Evolutionary conservation across 2,113 vertebrate genomes (phyloP).

Genomic region (Dasyurus viverrinus): DNA sequence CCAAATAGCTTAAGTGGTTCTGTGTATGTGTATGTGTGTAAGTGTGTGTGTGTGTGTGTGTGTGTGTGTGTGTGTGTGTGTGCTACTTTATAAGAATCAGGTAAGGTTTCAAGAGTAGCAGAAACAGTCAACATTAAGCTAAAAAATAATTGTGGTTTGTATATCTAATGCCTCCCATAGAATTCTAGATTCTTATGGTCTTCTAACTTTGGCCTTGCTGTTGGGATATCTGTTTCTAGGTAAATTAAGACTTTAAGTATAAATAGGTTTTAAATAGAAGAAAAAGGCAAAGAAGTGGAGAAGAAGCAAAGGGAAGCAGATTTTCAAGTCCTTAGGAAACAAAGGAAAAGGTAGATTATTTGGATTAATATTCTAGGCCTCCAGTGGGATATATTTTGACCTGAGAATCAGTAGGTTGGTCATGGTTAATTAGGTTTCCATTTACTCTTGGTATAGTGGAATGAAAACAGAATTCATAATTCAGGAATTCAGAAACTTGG

Average conservation of each 20-base stretch:
- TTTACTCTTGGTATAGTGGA: not conserved
- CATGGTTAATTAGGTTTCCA: not conserved
- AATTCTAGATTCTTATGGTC: not conserved
- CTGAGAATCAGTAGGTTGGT: not conserved
- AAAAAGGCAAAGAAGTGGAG: not conserved
- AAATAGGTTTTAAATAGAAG: not conserved
- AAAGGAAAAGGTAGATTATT: not conserved
- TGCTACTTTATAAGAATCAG: not conserved
- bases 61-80: too few species aligned
- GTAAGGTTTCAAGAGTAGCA: not conserved
- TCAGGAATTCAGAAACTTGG: not conserved
- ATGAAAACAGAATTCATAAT: not conserved
- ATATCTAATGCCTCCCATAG: not conserved
- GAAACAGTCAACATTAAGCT: not conserved
- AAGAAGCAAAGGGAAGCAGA: not conserved
- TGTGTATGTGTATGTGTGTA: too few species aligned
- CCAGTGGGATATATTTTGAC: not conserved
- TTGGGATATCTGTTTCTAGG: not conserved
- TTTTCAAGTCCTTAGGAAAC: not conserved
- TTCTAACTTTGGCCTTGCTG: not conserved
- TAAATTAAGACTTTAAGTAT: not conserved
- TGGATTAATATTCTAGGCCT: not conserved
- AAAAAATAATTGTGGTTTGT: not conserved
- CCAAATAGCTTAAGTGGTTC: not conserved
- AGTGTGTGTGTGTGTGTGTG: too few species aligned